Evolutionary conservation across 2,113 vertebrate species (phyloP).

Genomic region (Agelaius phoeniceus): DNA sequence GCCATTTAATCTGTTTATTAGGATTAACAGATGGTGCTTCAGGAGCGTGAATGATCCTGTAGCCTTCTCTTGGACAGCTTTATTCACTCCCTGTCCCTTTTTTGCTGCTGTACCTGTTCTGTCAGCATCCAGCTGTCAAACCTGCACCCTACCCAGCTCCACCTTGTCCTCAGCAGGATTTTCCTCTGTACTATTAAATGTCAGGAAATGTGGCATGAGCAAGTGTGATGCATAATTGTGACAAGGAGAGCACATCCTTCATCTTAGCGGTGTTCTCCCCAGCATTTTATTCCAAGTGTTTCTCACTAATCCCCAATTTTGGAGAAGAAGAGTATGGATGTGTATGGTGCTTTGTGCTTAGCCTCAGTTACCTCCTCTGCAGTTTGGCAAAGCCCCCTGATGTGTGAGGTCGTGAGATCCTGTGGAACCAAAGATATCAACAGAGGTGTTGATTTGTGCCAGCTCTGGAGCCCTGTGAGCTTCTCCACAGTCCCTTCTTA

Average conservation of each 20-base stretch:
- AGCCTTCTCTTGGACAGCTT: not conserved
- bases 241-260: not conserved
- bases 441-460: not conserved
- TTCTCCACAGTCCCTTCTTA: not conserved
- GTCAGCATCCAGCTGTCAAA: not conserved
- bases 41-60: not conserved
- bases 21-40: not conserved
- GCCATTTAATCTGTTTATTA: not conserved
- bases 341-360: not conserved
- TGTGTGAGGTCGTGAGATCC: not conserved
- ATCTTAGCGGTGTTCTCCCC: not conserved
- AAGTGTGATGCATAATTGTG: not conserved
- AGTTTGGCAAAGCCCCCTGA: not conserved
- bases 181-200: not conserved
- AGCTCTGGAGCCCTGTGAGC: not conserved
- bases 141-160: not conserved
- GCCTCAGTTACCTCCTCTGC: not conserved
- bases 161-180: not conserved
- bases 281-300: not conserved
- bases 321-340: not conserved
- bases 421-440: not conserved
- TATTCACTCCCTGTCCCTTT: accelerated
- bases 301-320: not conserved
- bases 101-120: not conserved
- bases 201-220: not conserved